These are phyloP conservation scores for Strongylocentrotus purpuratus DNA, from an alignment of 35 echinoderm and acorn worm genomes.

Conservation along the genomic window DNA sequence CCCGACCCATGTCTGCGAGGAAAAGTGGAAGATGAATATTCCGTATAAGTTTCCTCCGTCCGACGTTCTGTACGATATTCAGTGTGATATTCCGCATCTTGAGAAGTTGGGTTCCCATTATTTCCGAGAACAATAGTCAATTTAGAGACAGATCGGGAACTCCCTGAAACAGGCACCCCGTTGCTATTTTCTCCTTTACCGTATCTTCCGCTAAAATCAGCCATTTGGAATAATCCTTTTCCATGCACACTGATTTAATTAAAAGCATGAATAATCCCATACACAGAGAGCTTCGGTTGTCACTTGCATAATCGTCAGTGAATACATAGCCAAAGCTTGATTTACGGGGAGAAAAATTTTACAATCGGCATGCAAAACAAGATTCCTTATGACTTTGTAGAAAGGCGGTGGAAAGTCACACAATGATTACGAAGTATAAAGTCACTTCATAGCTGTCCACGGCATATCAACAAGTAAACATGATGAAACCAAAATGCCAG, in stretches of 20 bases:
- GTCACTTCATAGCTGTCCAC: too few species aligned
- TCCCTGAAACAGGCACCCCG: background rate
- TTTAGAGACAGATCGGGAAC: slow-evolving; percentile 22
- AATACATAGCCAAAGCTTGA: background rate
- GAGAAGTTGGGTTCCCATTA: background rate
- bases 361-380: background rate
- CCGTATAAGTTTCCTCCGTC: slow-evolving; percentile 29
- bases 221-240: slow-evolving; percentile 1
- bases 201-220: background rate
- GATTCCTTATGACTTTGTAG: background rate
- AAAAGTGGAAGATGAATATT: slow-evolving; percentile 29
- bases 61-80: slow-evolving; percentile 35
- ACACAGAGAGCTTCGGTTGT: background rate
- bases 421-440: too few species aligned
- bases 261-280: background rate
- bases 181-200: background rate
- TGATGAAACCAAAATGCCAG: too few species aligned
- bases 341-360: background rate
- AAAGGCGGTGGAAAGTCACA: background rate
- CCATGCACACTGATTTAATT: background rate
- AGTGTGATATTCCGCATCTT: slow-evolving; percentile 27
- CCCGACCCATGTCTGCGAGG: background rate
- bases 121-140: slow-evolving; percentile 33
- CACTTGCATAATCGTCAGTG: background rate
- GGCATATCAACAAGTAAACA: too few species aligned